A percentile compares a stretch with the other conserved stretches of the same genome.
Conservation (phyloP, 2,888 invertebrate species). For the Gnatocerus cornutus region DNA sequence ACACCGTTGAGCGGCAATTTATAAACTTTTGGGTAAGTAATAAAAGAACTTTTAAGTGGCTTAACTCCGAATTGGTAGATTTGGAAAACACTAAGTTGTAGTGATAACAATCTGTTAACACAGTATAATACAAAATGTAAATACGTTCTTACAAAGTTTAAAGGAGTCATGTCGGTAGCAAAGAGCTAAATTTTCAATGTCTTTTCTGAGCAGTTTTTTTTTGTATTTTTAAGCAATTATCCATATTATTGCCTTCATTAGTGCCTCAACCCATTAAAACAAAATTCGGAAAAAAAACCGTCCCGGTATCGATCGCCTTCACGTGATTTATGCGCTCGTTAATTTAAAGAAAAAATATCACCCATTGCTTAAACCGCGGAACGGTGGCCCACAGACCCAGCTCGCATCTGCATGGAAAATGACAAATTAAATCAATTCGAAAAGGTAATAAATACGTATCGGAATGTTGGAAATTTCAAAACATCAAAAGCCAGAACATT, state of each 20-base stretch:
- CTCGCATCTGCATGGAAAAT: background rate
- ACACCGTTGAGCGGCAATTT: constrained; percentile 4
- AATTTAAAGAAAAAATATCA: constrained; percentile 13
- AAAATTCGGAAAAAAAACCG: background rate
- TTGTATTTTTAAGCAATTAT: constrained; percentile 21
- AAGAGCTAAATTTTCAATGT: too few species aligned
- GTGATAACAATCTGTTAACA: constrained; percentile 11
- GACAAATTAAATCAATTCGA: constrained; percentile 28
- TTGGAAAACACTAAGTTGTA: constrained; percentile 16
- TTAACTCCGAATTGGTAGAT: constrained; percentile 14
- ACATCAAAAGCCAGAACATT: constrained; percentile 14
- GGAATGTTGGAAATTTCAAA: constrained; percentile 19
- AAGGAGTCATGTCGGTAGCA: too few species aligned
- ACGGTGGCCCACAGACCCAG: background rate
- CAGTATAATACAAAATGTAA: background rate
- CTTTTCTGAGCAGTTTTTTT: too few species aligned
- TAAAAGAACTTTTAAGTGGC: constrained; percentile 12
- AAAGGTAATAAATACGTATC: constrained; percentile 12
- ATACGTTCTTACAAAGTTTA: background rate
- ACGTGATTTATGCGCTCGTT: constrained; percentile 4
- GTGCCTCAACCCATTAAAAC: constrained; percentile 2
- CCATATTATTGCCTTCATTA: constrained; percentile 18
- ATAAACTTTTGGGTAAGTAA: constrained; percentile 19
- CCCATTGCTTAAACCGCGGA: background rate
- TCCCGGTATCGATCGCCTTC: constrained; percentile 5